Base-by-base conservation (phyloP, 2,113 vertebrate genomes). In the Egretta garzetta region DNA sequence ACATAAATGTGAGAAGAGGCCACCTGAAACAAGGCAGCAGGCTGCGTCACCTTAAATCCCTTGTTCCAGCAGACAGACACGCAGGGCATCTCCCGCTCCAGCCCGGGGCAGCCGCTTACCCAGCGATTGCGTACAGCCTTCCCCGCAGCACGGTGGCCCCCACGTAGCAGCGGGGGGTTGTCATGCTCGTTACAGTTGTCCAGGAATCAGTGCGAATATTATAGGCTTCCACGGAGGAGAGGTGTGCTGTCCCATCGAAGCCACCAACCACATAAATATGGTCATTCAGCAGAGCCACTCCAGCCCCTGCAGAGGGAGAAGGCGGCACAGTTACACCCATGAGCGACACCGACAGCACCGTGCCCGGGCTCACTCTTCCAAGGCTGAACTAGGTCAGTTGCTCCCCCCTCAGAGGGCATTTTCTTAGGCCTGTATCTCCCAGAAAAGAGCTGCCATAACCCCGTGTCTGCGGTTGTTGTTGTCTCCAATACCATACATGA, bases 211-310 rank as follows among this genome's bases (percentile, higher is more conserved):
- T 99, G 80, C 99, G 99, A 96, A 99, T 99, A 92, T 99, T 99
- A 90, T 99, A 99, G 14, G 99, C 99, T 95, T 99, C 99, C 39
- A 99, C 99, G 0, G 99, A 99, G 92, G 99, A 99, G 3, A 99
- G 99, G 89, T 99, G 99, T 1, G 99, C 99, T 0, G 99, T 99
- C 9, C 99, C 99, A 82, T 99, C 99, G 52, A 99, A 99, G 7
- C 99, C 99, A 9, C 99, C 99, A 15, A 99, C 99, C 5, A 99
- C 99, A 6, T 99, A 99, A 80, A 99, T 99, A 88, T 99, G 99
- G 98, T 99, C 99, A 37, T 99, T 99, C 77, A 99, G 98, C 85
- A 99, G 97, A 33, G 99, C 99, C 88, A 99, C 99, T 24, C 99
- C 99, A 5, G 99, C 99, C 73, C 99, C 99, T 99, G 93, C 9